Evolutionary conservation across 2,888 invertebrate species (phyloP).

Genomic region (Cenopis cana): DNA sequence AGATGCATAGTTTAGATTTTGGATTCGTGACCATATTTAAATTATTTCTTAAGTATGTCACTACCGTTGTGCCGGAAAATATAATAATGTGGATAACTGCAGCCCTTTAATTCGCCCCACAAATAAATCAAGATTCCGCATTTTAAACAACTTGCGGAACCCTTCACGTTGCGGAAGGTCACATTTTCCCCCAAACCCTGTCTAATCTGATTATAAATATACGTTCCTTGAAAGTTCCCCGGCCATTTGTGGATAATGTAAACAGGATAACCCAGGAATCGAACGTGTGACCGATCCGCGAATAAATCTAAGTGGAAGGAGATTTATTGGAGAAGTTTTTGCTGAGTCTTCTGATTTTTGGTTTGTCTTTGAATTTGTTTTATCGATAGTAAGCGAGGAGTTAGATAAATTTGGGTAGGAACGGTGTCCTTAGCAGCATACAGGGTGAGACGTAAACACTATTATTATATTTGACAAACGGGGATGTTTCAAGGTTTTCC

Average conservation of each 20-base stretch:
- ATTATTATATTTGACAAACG: background rate
- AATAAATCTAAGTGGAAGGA: slow-evolving; percentile 39
- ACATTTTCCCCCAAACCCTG: slow-evolving; percentile 31
- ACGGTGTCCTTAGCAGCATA: background rate
- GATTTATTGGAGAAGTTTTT: slow-evolving; percentile 39
- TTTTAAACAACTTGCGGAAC: background rate
- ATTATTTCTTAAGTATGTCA: too few species aligned
- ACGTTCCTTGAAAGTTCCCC: slow-evolving; percentile 45
- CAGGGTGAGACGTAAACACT: slow-evolving; percentile 12
- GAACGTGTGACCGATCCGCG: slow-evolving; percentile 41
- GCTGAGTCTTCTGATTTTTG: slow-evolving; percentile 36
- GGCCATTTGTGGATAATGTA: slow-evolving; percentile 45
- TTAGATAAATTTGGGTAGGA: slow-evolving; percentile 20
- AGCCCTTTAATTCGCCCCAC: background rate
- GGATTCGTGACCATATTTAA: too few species aligned
- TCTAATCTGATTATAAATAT: slow-evolving; percentile 49
- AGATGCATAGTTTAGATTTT: too few species aligned
- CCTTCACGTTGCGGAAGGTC: slow-evolving; percentile 1
- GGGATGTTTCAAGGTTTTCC: background rate
- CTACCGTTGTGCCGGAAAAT: background rate
- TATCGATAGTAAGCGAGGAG: slow-evolving; percentile 21
- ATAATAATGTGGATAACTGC: background rate
- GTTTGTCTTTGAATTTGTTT: slow-evolving; percentile 40
- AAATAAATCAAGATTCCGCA: background rate
- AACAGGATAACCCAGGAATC: slow-evolving; percentile 46